Percentiles rank a stretch among this genome's conserved stretches.
These are phyloP conservation scores for Pediacus dermestoides DNA, from an alignment of 2,888 invertebrate species.

Conservation along the genomic window DNA sequence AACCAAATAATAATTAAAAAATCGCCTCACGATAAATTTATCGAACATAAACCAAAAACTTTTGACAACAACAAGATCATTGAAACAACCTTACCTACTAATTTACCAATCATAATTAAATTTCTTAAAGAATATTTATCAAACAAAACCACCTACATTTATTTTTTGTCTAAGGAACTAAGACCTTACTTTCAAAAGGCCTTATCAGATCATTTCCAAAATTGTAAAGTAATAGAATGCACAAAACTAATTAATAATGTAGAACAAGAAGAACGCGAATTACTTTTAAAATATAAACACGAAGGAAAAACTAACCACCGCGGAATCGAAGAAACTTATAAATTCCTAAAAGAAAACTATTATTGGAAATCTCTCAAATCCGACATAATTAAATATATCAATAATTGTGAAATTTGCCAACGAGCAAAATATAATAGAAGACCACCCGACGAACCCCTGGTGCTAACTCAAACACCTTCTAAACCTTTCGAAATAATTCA, in stretches of 20 bases:
- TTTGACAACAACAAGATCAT: too few relatives aligned
- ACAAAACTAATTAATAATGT: slow-evolving; percentile 9
- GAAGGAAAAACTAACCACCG: slow-evolving; percentile 11
- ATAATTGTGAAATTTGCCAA: slow-evolving; percentile 1
- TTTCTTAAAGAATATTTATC: too few relatives aligned
- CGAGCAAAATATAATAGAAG: slow-evolving; percentile 5
- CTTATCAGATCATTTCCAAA: slow-evolving; percentile 3
- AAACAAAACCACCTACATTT: too few relatives aligned
- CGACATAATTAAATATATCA: slow-evolving; percentile 2
- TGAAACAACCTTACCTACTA: too few relatives aligned
- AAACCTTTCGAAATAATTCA: slow-evolving; percentile 1
- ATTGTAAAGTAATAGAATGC: slow-evolving; percentile 6
- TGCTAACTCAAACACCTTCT: slow-evolving; percentile 8
- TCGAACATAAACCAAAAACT: too few relatives aligned
- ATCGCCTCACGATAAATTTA: too few relatives aligned
- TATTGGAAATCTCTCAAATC: slow-evolving; percentile 11
- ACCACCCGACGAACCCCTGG: slow-evolving; percentile 9
- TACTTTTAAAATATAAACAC: slow-evolving; percentile 7
- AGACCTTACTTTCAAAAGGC: slow-evolving; percentile 6
- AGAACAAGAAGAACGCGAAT: slow-evolving; percentile 4
- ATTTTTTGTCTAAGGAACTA: too few relatives aligned
- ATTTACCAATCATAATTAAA: too few relatives aligned
- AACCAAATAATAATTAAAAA: too few relatives aligned
- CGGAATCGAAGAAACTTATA: slow-evolving; percentile 12
- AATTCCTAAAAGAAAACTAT: slow-evolving; percentile 9